Percentiles rank a stretch among this genome's conserved stretches.
Conservation (phyloP, 2,797 vertebrate species). For the Channallabes apus region DNA sequence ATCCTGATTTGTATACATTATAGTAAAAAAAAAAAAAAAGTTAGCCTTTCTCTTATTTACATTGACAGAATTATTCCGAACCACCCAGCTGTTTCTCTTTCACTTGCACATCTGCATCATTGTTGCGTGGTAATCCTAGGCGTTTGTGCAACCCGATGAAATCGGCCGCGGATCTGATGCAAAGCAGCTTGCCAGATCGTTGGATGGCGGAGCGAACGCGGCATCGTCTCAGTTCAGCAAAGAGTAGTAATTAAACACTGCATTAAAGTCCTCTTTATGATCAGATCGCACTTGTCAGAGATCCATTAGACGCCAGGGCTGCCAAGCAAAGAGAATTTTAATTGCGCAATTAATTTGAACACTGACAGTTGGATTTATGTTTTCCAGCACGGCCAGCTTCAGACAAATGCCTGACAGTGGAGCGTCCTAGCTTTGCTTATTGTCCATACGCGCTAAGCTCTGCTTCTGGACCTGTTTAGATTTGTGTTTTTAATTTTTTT, state of each 20-base stretch:
- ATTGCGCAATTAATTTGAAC: conserved; percentile 79
- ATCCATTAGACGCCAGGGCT: conserved; percentile 78
- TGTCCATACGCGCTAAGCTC: neutral
- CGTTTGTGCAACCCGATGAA: conserved; percentile 32
- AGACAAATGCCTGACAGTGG: conserved; percentile 68
- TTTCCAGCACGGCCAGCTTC: conserved; percentile 54
- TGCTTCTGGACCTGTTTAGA: neutral
- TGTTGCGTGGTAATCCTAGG: conserved; percentile 27
- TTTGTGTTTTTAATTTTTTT: neutral
- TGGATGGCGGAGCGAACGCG: conserved; percentile 58
- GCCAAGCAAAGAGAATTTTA: conserved; percentile 78
- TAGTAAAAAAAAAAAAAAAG: neutral
- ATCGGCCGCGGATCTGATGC: conserved; percentile 16
- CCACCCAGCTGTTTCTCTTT: conserved; percentile 4
- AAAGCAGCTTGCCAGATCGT: conserved; percentile 32
- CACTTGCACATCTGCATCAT: conserved; percentile 24
- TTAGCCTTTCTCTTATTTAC: neutral
- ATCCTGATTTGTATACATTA: neutral
- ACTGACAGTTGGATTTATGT: conserved; percentile 75
- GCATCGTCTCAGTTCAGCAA: conserved; percentile 61
- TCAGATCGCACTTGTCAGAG: conserved; percentile 76
- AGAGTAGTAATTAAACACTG: conserved; percentile 79
- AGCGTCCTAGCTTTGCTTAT: conserved; percentile 58
- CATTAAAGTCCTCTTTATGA: conserved; percentile 80
- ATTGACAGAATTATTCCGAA: neutral